Conservation (phyloP, 2,888 invertebrate genomes). For the Mythimna pallens region DNA sequence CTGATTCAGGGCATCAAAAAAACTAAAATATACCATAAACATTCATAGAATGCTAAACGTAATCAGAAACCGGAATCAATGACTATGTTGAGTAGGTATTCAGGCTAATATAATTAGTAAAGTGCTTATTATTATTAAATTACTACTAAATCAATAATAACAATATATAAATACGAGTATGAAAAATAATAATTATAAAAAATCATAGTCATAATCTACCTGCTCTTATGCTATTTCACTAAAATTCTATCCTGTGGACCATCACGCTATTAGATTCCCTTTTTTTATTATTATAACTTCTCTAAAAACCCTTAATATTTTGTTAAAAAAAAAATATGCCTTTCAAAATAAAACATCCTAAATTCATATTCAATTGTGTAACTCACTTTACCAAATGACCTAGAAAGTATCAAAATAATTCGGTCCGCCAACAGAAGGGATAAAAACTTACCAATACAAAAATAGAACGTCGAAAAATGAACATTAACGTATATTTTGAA, state of each 20-base stretch:
- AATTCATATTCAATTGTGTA: neutral
- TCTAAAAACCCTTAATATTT: no score
- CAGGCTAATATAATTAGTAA: neutral
- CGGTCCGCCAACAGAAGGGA: conserved; percentile 70
- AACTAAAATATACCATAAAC: neutral
- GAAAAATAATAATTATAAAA: no score
- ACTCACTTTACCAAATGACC: conserved; percentile 58
- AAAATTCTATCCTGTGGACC: no score
- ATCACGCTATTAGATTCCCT: no score
- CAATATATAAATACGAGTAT: no score
- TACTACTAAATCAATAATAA: neutral
- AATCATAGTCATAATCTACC: no score
- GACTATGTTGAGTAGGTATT: neutral
- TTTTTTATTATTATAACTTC: no score
- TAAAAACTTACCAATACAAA: conserved; percentile 87
- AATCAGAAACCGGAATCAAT: neutral
- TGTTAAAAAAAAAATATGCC: neutral
- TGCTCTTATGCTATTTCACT: no score
- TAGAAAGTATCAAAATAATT: conserved; percentile 80
- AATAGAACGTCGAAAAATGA: conserved; percentile 88
- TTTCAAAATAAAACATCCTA: neutral
- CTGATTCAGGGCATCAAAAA: no score
- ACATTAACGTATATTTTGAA: conserved; percentile 81
- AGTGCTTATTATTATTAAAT: neutral
- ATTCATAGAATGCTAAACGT: neutral